Evolutionary conservation across 2,113 vertebrate genomes (phyloP).

Genomic region (Ctenodactylus gundi): DNA sequence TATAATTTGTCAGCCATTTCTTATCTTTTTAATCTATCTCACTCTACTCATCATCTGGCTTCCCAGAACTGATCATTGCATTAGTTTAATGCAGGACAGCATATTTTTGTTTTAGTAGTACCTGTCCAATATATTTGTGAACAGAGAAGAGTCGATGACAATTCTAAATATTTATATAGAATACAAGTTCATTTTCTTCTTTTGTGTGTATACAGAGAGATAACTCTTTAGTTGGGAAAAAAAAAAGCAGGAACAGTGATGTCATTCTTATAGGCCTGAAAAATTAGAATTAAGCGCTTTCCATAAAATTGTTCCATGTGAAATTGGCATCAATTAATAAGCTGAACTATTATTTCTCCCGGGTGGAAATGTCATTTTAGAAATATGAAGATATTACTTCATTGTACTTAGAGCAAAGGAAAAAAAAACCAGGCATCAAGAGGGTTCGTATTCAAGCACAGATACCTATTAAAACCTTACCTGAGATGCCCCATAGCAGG

Average conservation of each 20-base stretch:
- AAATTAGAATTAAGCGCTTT: conserved; percentile 54
- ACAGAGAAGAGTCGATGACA: neutral
- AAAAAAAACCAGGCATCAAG: conserved; percentile 17
- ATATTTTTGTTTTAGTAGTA: neutral
- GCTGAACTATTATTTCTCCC: conserved; percentile 23
- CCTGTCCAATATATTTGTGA: neutral
- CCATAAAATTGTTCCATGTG: conserved; percentile 47
- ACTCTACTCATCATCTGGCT: neutral
- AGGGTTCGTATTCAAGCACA: conserved; percentile 51
- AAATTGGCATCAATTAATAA: conserved; percentile 60
- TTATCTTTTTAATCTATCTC: conserved; percentile 11
- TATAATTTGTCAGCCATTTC: conserved; percentile 40
- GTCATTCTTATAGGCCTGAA: neutral
- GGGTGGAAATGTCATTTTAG: conserved; percentile 44
- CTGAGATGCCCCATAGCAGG: conserved; percentile 42
- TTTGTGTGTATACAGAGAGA: neutral
- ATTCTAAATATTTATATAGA: neutral
- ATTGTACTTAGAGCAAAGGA: conserved; percentile 37
- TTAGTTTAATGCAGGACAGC: neutral
- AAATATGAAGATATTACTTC: conserved; percentile 55
- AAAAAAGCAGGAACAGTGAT: neutral
- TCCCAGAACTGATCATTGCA: neutral
- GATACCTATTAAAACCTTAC: conserved; percentile 68
- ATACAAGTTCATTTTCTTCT: neutral
- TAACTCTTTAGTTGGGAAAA: neutral